phyloP scores from a whole-genome alignment of 2,888 invertebrate genomes.

The Euzetes globulus region DNA sequence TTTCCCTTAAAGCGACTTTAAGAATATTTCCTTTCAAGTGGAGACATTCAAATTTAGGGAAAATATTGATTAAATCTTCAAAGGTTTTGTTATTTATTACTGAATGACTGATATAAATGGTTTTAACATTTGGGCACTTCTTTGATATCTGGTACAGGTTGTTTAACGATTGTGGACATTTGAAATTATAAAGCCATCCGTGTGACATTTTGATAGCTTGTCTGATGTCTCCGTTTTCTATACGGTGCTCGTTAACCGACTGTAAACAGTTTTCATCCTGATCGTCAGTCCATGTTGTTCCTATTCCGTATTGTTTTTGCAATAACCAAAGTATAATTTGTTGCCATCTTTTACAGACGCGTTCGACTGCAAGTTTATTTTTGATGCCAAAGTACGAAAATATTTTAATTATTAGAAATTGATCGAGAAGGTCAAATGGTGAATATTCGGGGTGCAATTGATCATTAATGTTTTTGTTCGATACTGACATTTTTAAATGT shows the following conservation, averaged over 20 bases:
- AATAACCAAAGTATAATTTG: not conserved
- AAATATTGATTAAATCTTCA: not conserved
- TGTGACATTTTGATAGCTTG: not conserved
- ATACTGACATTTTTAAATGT: too few relatives aligned
- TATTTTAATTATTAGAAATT: too few relatives aligned
- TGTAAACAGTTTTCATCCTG: not conserved
- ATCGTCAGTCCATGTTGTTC: not conserved
- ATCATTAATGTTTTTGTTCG: too few relatives aligned
- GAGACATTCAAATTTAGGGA: not conserved
- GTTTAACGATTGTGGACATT: not conserved
- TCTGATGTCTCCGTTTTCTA: not conserved
- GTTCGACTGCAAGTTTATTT: not conserved
- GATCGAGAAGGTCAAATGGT: too few relatives aligned
- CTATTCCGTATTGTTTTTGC: not conserved
- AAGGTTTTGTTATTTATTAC: not conserved
- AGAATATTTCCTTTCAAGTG: not conserved
- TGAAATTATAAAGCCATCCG: constrained; percentile 4
- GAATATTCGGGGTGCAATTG: too few relatives aligned
- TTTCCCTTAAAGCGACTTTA: not conserved
- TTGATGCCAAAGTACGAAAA: not conserved
- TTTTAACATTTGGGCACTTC: constrained; percentile 3
- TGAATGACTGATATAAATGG: not conserved
- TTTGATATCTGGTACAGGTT: not conserved
- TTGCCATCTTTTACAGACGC: not conserved
- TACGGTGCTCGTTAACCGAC: not conserved